phyloP scores from a whole-genome alignment of 2,113 vertebrate species.

The Paedocypris sp. region DNA sequence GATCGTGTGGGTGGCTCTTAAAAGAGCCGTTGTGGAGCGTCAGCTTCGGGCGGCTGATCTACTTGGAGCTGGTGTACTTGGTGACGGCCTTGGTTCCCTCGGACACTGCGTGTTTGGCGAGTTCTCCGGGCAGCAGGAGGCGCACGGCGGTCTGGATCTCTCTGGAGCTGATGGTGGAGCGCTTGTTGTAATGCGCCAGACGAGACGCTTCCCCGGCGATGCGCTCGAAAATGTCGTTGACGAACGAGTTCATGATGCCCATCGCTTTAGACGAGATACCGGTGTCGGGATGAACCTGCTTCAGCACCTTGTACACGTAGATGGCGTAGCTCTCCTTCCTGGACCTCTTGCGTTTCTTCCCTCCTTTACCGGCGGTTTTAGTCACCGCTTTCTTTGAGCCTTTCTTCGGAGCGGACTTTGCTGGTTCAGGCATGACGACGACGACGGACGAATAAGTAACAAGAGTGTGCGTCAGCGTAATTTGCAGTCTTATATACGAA shows the following conservation, averaged over 20 bases:
- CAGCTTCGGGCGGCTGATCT: too few species aligned
- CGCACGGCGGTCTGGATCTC: slow-evolving; percentile 78
- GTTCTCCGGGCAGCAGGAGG: slow-evolving; percentile 32
- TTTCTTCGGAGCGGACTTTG: neutral
- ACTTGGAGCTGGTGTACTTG: slow-evolving; percentile 1
- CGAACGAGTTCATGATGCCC: slow-evolving; percentile 66
- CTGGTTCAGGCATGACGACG: slow-evolving; percentile 5
- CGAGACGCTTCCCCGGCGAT: slow-evolving; percentile 41
- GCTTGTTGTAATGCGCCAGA: slow-evolving; percentile 56
- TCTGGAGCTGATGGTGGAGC: slow-evolving; percentile 57
- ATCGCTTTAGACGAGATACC: slow-evolving; percentile 58
- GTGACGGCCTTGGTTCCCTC: slow-evolving; percentile 1
- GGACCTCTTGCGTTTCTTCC: slow-evolving; percentile 5
- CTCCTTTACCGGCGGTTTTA: neutral
- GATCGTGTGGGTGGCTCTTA: too few species aligned
- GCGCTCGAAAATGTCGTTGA: slow-evolving; percentile 58
- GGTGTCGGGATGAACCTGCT: slow-evolving; percentile 62
- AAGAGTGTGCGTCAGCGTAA: too few species aligned
- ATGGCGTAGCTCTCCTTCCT: slow-evolving; percentile 60
- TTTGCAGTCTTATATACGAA: too few species aligned
- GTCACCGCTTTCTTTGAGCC: slow-evolving; percentile 1
- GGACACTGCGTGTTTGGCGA: slow-evolving; percentile 17
- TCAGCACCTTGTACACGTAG: slow-evolving; percentile 60
- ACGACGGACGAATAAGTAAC: too few species aligned
- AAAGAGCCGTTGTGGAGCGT: too few species aligned